Base-by-base conservation (phyloP, 1,140 invertebrate species). In the Drosophila prosaltans region DNA sequence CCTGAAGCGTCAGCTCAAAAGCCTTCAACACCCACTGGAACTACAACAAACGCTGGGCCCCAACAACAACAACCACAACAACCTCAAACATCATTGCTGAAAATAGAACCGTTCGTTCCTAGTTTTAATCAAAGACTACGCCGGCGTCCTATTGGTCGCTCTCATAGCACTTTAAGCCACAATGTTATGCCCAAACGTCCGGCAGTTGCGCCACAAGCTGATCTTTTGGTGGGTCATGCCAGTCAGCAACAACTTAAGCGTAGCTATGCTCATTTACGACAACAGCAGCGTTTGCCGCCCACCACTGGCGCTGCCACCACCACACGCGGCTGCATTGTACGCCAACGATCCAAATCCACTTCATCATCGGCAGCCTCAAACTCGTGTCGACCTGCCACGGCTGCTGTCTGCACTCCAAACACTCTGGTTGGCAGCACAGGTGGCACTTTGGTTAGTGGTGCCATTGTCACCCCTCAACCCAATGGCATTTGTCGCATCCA, bases 21-120 rank as follows among this genome's bases (percentile, higher is more conserved):
- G 1, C 39, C 26, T 24, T 39, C 63, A 28, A 51, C 65, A 70
- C 41, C 68, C 40, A 58, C 61, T 58, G 60, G 75, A 65, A 41
- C 72, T 64, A 60, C 81, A 58, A 59, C 79, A 57, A 70, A 63
- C 36, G 60, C 64, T 26, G 66, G 59, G 30, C 75, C 21, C 21
- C 68, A 60, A 58, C 69, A 57, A 70, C 74, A 41, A 55, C 64
- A 65, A 54, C 79, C 76, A 83, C 80, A 81, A 82, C 81, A 91
- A 80, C 90, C 91, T 72, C 91, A 91, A 81, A 93, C 92, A 81
- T 92, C 93, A 86, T 93, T 94, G 80, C 92, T 95, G 69, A 94
- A 94, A 69, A 94, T 95, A 79, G 94, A 93, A 81, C 93, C 94
- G 74, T 94, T 94, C 61, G 92, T 95, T 85, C 94, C 94, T 78